Evolutionary conservation across 2,888 invertebrate genomes (phyloP), one percentile per base, ranked within the genome.

Genomic region (Tryphoninae sp.): DNA sequence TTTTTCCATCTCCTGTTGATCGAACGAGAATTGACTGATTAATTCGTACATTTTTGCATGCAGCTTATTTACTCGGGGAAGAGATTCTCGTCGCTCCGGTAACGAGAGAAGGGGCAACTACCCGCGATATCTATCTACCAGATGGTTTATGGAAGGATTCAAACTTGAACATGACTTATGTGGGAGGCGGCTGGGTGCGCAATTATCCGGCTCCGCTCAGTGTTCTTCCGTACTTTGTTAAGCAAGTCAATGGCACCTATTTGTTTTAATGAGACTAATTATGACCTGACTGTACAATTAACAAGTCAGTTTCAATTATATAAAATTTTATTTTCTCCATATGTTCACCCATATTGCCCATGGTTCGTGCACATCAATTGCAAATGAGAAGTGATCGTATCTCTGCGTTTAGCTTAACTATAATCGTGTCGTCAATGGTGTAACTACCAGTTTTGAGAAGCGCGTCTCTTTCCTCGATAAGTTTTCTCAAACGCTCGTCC

Each of bases 21-120:
- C 4, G 6, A 33, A 33, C 33, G 33, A 33, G 7, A 33, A 33
- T 7, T 7, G 0, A 4, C 33, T 1, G 1, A 33, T 6, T 33
- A 6, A 33, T 6, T 1, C 33, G 1, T 33, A 33, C 33, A 33
- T 6, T 6, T 86, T 33, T 67, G 67, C 83, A 91, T 91, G 0
- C 92, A 97, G 97, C 97, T 91, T 98, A 94, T 89, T 92, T 97
- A 23, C 93, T 98, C 9, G 97, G 97, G 2, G 95, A 96, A 85
- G 93, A 94, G 69, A 94, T 97, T 55, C 92, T 98, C 73, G 96
- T 96, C 0, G 97, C 97, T 0, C 97, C 97, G 0, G 94, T 98
- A 0, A 87, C 97, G 11, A 92, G 92, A 51, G 93, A 95, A 91
- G 94, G 94, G 0, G 94, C 94, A 0, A 92, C 88, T 0, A 89